A percentile compares a stretch with the other conserved stretches of the same genome.
These are phyloP conservation scores for Centropus bengalensis DNA, from an alignment of 2,113 vertebrate genomes.

Conservation along the genomic window DNA sequence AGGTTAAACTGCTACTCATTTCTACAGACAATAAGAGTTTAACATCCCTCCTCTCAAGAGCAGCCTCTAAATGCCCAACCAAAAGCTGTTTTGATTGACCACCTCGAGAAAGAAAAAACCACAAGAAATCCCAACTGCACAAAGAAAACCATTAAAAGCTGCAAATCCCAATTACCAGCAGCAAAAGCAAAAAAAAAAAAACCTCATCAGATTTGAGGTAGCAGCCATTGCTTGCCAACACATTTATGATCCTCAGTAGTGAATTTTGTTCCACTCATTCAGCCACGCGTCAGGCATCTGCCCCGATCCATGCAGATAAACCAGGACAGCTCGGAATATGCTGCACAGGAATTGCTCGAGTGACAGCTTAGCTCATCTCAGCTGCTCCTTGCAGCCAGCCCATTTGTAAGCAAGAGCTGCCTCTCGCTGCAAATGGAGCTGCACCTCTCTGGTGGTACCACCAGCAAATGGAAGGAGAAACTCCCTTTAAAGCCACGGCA, in stretches of 20 bases:
- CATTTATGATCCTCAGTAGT: neutral
- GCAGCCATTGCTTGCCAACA: neutral
- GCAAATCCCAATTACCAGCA: neutral
- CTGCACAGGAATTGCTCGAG: neutral
- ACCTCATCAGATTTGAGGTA: rapidly evolving
- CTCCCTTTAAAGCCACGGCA: constrained; percentile 40
- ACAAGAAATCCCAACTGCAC: neutral
- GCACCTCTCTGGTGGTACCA: constrained; percentile 31
- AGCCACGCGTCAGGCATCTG: neutral
- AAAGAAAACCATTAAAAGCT: neutral
- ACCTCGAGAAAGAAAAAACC: neutral
- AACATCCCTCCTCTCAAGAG: neutral
- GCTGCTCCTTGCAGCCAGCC: neutral
- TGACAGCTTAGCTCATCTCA: constrained; percentile 42
- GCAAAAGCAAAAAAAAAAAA: neutral
- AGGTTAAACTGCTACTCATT: neutral
- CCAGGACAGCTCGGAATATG: neutral
- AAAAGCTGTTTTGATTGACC: neutral
- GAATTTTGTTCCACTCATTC: neutral
- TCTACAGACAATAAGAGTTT: neutral
- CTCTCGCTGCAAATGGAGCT: constrained; percentile 57
- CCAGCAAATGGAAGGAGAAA: constrained; percentile 66
- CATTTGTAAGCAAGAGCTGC: constrained; percentile 11
- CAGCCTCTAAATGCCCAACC: neutral
- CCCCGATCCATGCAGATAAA: neutral